These are phyloP conservation scores for Bradypodion pumilum DNA, from an alignment of 2,797 vertebrate genomes.

Conservation along the genomic window DNA sequence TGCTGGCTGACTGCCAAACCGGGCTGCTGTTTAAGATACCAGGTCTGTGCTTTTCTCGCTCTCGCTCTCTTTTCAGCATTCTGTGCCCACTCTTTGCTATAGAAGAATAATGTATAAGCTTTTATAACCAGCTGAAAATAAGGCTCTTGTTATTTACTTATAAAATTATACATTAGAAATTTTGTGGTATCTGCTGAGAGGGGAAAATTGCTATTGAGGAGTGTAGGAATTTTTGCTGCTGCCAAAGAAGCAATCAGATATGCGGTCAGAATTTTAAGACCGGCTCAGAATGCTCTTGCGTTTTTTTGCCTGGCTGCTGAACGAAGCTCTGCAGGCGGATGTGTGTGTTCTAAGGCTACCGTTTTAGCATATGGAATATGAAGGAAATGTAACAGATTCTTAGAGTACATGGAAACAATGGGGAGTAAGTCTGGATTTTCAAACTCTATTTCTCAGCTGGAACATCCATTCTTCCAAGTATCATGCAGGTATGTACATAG, in stretches of 20 bases:
- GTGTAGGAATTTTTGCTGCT: conserved; percentile 58
- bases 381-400: conserved; percentile 53
- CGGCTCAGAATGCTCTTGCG: conserved; percentile 37
- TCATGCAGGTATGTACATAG: conserved; percentile 74
- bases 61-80: conserved; percentile 34
- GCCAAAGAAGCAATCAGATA: conserved; percentile 68
- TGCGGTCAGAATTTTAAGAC: conserved; percentile 65
- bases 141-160: conserved; percentile 31
- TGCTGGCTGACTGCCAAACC: conserved; percentile 77
- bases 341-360: rapidly evolving
- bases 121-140: conserved; percentile 35
- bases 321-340: conserved; percentile 31
- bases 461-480: conserved; percentile 72
- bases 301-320: conserved; percentile 63
- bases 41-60: conserved; percentile 41
- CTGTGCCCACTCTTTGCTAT: conserved; percentile 52
- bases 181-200: conserved; percentile 72
- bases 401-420: conserved; percentile 74
- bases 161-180: conserved; percentile 32
- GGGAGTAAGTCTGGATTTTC: conserved; percentile 81
- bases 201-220: conserved; percentile 60
- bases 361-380: conserved; percentile 60
- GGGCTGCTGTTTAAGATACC: conserved; percentile 63
- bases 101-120: conserved; percentile 45
- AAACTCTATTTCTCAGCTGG: conserved; percentile 64